Base-by-base conservation (phyloP, 2,113 vertebrate genomes). In the Oreochromis aureus region DNA sequence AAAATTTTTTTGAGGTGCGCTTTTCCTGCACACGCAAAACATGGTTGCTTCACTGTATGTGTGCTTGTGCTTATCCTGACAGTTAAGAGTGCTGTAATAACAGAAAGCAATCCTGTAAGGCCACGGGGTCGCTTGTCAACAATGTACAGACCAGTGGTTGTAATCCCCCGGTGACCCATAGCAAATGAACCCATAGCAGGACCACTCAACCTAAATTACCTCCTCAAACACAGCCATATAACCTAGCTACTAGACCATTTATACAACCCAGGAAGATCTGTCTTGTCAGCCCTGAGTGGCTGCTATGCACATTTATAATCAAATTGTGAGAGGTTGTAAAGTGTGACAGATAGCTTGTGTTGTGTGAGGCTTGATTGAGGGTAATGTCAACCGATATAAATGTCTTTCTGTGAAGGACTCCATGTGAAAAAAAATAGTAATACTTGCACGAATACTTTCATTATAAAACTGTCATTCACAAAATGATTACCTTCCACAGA, bases 131-230 rank as follows among this genome's bases (percentile, higher is more conserved):
- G 22, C 87, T 58, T 80, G 86, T 92, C 80, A 86, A 95, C 93
- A 93, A 73, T 46, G 66, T 58, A 27, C 87, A 86, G 80, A 81
- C 69, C 80, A 89, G 22, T 19, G 83, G 82, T 89, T 89, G 88
- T 59, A 87, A 91, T 87, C 83, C 91, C 90, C 91, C 5, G 5
- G 86, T 93, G 94, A 94, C 90, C 89, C 83, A 82, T 85, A 84
- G 85, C 83, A 92, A 95, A 93, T 93, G 86, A 93, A 92, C 78
- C 87, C 61, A 48, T 22, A 58, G 91, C 81, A 22, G 66, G 58
- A 86, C 86, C 91, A 93, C 91, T 94, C 88, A 84, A 87, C 90
- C 88, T 86, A 87, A 93, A 95, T 95, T 86, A 94, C 87, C 92
- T 94, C 86, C 76, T 94, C 87, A 93, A 91, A 92, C 79, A 91